phyloP scores from a whole-genome alignment of 2,888 invertebrate species.

The Cyclophora albipunctata region DNA sequence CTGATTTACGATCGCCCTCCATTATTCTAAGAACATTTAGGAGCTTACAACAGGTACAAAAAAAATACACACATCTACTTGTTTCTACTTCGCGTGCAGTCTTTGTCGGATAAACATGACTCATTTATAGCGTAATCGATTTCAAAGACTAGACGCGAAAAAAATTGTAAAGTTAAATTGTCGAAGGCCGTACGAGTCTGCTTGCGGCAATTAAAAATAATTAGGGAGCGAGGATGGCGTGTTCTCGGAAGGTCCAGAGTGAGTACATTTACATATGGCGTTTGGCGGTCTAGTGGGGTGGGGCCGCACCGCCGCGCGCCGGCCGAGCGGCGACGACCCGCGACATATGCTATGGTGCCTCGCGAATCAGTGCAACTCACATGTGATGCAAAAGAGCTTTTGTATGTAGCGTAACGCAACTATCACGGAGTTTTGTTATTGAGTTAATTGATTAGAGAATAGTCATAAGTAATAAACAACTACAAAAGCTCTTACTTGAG shows the following conservation, averaged over 20 bases:
- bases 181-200: slow-evolving; percentile 61
- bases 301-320: slow-evolving; percentile 15
- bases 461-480: too few species aligned
- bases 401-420: not conserved
- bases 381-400: not conserved
- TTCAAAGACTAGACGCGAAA: slow-evolving; percentile 69
- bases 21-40: slow-evolving; percentile 52
- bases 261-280: slow-evolving; percentile 69
- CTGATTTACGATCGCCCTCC: slow-evolving; percentile 59
- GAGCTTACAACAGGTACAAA: slow-evolving; percentile 43
- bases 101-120: slow-evolving; percentile 37
- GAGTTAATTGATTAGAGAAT: too few species aligned
- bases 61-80: slow-evolving; percentile 30
- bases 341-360: not conserved
- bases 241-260: slow-evolving; percentile 65
- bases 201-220: slow-evolving; percentile 75
- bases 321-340: slow-evolving; percentile 5
- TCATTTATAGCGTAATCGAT: slow-evolving; percentile 59
- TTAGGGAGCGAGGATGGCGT: slow-evolving; percentile 66
- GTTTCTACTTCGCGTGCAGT: slow-evolving; percentile 49
- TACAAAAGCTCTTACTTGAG: too few species aligned
- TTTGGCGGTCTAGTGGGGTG: slow-evolving; percentile 23
- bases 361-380: not conserved
- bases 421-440: not conserved
- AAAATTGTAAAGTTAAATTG: slow-evolving; percentile 60